A percentile compares a stretch with the other conserved stretches of the same genome.
phyloP scores from a whole-genome alignment of 2,797 vertebrate species.

The Mustela erminea region DNA sequence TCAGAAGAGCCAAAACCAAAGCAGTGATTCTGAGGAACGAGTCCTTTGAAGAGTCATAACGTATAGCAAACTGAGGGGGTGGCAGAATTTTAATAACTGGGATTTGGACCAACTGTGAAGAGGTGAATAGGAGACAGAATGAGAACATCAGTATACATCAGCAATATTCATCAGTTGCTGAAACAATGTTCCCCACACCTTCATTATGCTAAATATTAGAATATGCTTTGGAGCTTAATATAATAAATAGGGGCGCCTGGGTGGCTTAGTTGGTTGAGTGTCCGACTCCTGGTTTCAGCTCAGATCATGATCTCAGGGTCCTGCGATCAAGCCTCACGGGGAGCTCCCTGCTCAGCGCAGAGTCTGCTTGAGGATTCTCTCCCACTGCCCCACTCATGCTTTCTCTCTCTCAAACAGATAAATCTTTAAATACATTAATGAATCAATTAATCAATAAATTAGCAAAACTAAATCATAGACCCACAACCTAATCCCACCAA shows the following conservation, averaged over 20 bases:
- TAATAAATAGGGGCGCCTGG: not conserved
- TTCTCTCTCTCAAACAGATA: not conserved
- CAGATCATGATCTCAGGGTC: not conserved
- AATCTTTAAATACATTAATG: not conserved
- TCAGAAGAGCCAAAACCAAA: not conserved
- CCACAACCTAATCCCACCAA: not conserved
- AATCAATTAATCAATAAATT: not conserved
- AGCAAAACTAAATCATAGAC: not conserved
- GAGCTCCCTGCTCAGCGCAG: not conserved
- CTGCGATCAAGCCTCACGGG: not conserved
- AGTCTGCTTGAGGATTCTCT: not conserved
- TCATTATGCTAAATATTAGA: not conserved
- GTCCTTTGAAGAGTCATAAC: not conserved
- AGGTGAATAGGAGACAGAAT: not conserved
- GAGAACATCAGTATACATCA: not conserved
- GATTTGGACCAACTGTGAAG: not conserved
- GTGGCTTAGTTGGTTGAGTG: not conserved
- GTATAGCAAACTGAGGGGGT: not conserved
- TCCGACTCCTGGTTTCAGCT: not conserved
- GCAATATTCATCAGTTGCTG: not conserved
- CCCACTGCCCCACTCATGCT: not conserved
- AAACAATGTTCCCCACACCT: not conserved
- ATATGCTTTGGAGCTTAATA: not conserved
- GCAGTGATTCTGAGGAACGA: not conserved
- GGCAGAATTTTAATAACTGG: not conserved